These are phyloP conservation scores for Micromys minutus DNA, from an alignment of 2,113 vertebrate genomes.

Conservation along the genomic window DNA sequence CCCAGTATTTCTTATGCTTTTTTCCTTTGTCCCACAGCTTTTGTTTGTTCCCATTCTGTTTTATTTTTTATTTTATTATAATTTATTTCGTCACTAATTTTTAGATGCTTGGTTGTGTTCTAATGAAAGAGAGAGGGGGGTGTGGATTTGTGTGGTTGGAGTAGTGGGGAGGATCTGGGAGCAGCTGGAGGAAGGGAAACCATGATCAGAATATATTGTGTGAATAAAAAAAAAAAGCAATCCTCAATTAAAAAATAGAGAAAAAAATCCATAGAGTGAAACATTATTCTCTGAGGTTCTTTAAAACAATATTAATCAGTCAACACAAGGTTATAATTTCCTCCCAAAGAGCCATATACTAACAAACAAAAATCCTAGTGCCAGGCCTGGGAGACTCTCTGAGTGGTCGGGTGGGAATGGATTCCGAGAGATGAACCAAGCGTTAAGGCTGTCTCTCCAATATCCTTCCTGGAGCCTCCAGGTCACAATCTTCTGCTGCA, in stretches of 20 bases:
- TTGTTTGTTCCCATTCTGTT: not conserved
- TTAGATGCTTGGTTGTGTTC: not conserved
- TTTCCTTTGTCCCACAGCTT: not conserved
- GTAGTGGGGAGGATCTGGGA: not conserved
- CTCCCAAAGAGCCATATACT: not conserved
- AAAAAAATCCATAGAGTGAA: not conserved
- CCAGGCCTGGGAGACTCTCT: not conserved
- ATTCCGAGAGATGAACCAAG: not conserved
- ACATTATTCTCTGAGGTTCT: no score
- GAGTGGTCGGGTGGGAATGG: not conserved
- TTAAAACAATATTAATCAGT: not conserved
- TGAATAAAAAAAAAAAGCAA: not conserved
- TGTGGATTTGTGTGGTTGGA: not conserved
- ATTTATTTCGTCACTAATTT: not conserved
- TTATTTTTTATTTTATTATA: not conserved
- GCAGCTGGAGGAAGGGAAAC: not conserved
- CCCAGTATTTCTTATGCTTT: not conserved
- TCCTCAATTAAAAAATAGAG: not conserved
- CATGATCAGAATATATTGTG: not conserved
- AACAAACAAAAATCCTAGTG: not conserved
- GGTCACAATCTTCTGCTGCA: not conserved
- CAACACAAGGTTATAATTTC: not conserved
- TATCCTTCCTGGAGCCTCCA: not conserved
- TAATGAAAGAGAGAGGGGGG: not conserved
- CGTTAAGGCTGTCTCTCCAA: not conserved